phyloP scores from a whole-genome alignment of 2,888 invertebrate species.

The Pocota personata region DNA sequence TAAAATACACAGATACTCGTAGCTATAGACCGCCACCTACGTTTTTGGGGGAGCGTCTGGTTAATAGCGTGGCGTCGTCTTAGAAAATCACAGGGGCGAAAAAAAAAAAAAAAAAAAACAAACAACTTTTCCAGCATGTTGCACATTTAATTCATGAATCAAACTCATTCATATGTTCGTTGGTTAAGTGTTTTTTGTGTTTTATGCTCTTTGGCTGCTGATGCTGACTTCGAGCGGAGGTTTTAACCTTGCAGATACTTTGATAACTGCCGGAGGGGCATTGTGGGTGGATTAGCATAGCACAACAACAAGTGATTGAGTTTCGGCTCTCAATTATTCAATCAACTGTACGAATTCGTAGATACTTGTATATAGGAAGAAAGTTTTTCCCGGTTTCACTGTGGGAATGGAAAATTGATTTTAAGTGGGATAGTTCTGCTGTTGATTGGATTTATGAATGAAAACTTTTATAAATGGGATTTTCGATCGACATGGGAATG shows the following conservation, averaged over 20 bases:
- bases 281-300: slow-evolving; percentile 46
- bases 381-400: neutral
- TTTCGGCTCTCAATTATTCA: slow-evolving; percentile 51
- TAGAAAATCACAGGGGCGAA: neutral
- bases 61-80: slow-evolving; percentile 31
- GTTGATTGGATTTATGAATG: slow-evolving; percentile 44
- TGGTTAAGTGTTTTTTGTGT: slow-evolving; percentile 46
- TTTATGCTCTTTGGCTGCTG: slow-evolving; percentile 42
- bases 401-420: slow-evolving; percentile 49
- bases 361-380: neutral
- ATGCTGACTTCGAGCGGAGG: slow-evolving; percentile 44
- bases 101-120: neutral
- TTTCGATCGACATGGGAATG: neutral
- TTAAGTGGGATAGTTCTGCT: slow-evolving; percentile 15
- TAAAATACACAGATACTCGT: slow-evolving; percentile 3
- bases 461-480: slow-evolving; percentile 25
- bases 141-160: slow-evolving; percentile 62
- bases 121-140: slow-evolving; percentile 21
- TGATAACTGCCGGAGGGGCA: slow-evolving; percentile 22
- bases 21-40: slow-evolving; percentile 43
- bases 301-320: slow-evolving; percentile 47
- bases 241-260: slow-evolving; percentile 60
- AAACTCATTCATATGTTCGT: slow-evolving; percentile 54
- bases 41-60: slow-evolving; percentile 62
- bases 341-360: neutral